These are phyloP conservation scores for Podilymbus podiceps DNA, from an alignment of 2,113 vertebrate species.

Conservation along the genomic window DNA sequence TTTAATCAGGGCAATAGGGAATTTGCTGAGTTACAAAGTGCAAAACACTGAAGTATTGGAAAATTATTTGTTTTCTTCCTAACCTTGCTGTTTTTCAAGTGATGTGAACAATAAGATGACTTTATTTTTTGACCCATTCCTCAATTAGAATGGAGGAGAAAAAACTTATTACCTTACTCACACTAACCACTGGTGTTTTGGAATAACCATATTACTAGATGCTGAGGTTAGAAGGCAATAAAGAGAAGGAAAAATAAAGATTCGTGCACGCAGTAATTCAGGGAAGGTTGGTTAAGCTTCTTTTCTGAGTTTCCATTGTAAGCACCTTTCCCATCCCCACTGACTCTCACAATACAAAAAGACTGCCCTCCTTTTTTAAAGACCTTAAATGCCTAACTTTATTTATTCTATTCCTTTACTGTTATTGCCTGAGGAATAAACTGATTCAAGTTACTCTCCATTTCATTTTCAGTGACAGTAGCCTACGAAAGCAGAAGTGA, in stretches of 20 bases:
- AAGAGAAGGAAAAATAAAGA: not conserved
- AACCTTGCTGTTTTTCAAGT: not conserved
- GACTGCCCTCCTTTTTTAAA: not conserved
- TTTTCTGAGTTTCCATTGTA: not conserved
- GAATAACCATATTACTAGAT: not conserved
- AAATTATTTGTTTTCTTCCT: not conserved
- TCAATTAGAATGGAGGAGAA: not conserved
- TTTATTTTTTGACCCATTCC: not conserved
- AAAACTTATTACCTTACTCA: not conserved
- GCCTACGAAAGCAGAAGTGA: not conserved
- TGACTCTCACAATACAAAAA: not conserved
- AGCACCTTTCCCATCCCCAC: not conserved
- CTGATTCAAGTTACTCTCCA: not conserved
- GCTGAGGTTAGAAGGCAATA: not conserved
- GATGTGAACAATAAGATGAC: not conserved
- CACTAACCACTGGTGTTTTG: not conserved
- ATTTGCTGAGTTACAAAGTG: not conserved
- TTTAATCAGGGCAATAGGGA: not conserved
- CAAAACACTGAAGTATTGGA: not conserved
- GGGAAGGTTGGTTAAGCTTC: not conserved
- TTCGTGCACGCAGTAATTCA: not conserved
- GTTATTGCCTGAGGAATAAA: not conserved
- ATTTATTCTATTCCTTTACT: not conserved
- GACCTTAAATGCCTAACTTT: not conserved
- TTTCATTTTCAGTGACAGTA: not conserved